phyloP scores from a whole-genome alignment of 2,888 invertebrate species.

The Scrobipalpa atriplicella region DNA sequence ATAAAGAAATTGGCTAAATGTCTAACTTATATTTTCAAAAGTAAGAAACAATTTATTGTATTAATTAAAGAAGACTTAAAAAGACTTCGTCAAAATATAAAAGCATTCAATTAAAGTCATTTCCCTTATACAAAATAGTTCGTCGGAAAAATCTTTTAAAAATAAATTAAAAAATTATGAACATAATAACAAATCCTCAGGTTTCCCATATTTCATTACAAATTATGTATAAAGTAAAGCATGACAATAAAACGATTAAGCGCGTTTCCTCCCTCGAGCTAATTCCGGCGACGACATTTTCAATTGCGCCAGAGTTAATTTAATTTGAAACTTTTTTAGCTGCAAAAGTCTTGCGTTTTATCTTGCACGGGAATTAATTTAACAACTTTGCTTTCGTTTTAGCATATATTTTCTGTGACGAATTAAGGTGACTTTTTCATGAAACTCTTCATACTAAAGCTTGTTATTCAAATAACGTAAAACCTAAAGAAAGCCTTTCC shows the following conservation, averaged over 20 bases:
- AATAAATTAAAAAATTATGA: no score
- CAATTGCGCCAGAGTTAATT: conserved; percentile 49
- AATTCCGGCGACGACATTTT: conserved; percentile 41
- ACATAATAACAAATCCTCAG: no score
- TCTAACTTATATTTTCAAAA: not conserved
- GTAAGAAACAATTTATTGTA: not conserved
- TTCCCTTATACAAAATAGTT: no score
- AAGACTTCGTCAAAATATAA: no score
- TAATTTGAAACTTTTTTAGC: conserved; percentile 45
- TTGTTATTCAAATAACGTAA: no score
- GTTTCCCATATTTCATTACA: not conserved
- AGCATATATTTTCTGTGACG: not conserved
- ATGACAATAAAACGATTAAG: conserved; percentile 21
- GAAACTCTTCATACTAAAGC: no score
- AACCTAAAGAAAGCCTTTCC: no score
- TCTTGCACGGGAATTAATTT: conserved; percentile 34
- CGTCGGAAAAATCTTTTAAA: no score
- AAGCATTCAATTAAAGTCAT: no score
- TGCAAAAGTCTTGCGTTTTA: conserved; percentile 33
- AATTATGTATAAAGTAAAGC: conserved; percentile 8
- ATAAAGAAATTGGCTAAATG: conserved; percentile 13
- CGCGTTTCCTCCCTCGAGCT: conserved; percentile 28
- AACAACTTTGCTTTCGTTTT: conserved; percentile 33
- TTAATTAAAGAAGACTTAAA: not conserved
- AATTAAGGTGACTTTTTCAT: not conserved